Base-by-base conservation (phyloP, 2,888 invertebrate genomes). In the Drosophila algonquin region DNA sequence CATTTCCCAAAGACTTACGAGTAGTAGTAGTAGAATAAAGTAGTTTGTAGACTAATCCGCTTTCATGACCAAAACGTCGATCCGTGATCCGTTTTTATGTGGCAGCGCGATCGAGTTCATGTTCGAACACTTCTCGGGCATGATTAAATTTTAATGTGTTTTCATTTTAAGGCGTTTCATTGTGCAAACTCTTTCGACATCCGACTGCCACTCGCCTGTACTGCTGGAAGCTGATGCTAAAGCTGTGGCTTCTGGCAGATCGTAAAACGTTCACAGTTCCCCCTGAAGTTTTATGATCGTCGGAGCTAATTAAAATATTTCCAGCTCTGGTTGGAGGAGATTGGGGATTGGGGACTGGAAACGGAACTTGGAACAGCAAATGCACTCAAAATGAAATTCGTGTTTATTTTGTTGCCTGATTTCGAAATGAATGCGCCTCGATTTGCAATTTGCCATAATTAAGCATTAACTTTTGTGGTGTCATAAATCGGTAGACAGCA, bases 401-500 rank as follows among this genome's bases (percentile, higher is more conserved):
- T 80, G 89, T 84, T 83, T 73, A 83, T 68, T 84, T 73, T 87
- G 79, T 87, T 84, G 71, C 65, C n/a, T 7, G 35, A 3, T 21
- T 21, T 35, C 12, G 9, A 3, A 32, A 32, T 32, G 35, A 35
- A 35, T 35, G 35, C 14, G 14, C 6, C 56, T 59, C 81, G 64
- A 72, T 72, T 82, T 81, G 89, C 89, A 82, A 89, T 89, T 88
- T 89, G 89, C 89, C 84, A 89, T 89, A 83, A 89, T 89, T 83
- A 89, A 89, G 83, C 81, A 83, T 83, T 83, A 89, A 70, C 70
- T 35, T 56, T 57, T 40, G n/a, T 63, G 53, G 40, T 44, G 58
- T 40, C 78, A 83, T 80, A 77, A 86, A 75, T 77, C 70, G 68
- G 51, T 9, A 21, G 24, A 30, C 3, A 10, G 24, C 24, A 24